Conservation (phyloP, 2,888 invertebrate genomes). For the Sympetrum striolatum region DNA sequence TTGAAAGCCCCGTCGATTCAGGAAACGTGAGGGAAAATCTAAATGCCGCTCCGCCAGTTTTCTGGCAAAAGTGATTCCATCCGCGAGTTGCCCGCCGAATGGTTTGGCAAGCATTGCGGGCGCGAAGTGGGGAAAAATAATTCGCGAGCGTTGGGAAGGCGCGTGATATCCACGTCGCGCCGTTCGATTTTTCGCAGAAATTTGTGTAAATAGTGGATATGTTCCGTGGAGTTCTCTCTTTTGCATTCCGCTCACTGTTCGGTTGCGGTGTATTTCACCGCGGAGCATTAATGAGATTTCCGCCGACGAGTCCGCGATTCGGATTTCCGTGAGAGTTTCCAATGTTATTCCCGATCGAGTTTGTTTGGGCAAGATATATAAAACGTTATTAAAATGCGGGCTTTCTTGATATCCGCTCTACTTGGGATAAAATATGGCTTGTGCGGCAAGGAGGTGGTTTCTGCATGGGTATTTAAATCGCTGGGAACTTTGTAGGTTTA, state of each 20-base stretch:
- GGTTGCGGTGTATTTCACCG: background rate
- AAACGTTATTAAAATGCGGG: too few relatives aligned
- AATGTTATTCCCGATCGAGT: too few relatives aligned
- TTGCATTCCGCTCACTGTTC: background rate
- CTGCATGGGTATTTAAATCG: too few relatives aligned
- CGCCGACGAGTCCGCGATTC: too few relatives aligned
- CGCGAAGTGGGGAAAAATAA: background rate
- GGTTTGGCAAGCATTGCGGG: background rate
- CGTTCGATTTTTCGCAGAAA: background rate
- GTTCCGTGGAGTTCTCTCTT: background rate
- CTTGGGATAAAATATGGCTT: too few relatives aligned
- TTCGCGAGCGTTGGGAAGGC: background rate
- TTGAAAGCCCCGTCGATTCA: background rate
- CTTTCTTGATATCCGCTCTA: too few relatives aligned
- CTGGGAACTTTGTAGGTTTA: too few relatives aligned
- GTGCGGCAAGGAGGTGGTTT: too few relatives aligned
- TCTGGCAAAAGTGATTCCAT: background rate
- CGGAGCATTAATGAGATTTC: too few relatives aligned
- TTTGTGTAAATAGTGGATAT: background rate
- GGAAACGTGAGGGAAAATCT: background rate
- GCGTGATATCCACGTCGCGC: background rate
- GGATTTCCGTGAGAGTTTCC: too few relatives aligned
- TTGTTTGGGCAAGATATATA: too few relatives aligned
- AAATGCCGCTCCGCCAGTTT: background rate
- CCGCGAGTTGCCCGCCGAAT: background rate